Base-by-base conservation (phyloP, 1,140 invertebrate species). In the Apocrypta bakeri region DNA sequence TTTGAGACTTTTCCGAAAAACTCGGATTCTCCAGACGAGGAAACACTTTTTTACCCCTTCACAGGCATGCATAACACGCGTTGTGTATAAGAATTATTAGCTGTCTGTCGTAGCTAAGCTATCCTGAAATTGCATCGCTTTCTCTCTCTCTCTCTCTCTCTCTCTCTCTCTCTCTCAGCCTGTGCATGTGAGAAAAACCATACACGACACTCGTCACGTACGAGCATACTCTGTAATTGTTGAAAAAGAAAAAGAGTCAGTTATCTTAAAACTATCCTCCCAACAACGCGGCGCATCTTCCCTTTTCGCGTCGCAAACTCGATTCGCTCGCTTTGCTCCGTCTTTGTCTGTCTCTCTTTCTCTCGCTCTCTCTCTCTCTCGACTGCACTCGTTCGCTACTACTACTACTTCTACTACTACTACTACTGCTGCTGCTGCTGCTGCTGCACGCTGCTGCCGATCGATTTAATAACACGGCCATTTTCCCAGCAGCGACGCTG, bases 401-500 rank as follows among this genome's bases (percentile, higher is more conserved):
- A 4, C 2, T 37, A 37, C n/a, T n/a, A n/a, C n/a, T n/a, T n/a
- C n/a, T n/a, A n/a, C n/a, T n/a, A n/a, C n/a, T n/a, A n/a, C n/a
- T n/a, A n/a, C n/a, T n/a, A n/a, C n/a, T n/a, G n/a, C n/a, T n/a
- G n/a, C n/a, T n/a, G n/a, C n/a, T n/a, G n/a, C n/a, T 56, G 4
- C 48, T 17, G 48, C 48, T n/a, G 31, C 75, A 24, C 37, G 86
- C 88, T 85, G 84, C 87, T 77, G 24, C 81, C 89, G 89, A 90
- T 90, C 89, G 89, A 90, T 90, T 90, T 90, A 90, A 90, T 90
- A 90, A 89, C 87, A 88, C 88, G 87, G 88, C 88, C 88, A 89
- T 89, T 89, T 89, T 89, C 87, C 74, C 87, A 74, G 82, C 83
- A 83, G 87, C 85, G 80, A 42, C 29, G 56, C 56, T 27, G 27